Evolutionary conservation across 2,113 vertebrate species (phyloP), one percentile per base, ranked within the genome.

Genomic region (Taxidea taxus): DNA sequence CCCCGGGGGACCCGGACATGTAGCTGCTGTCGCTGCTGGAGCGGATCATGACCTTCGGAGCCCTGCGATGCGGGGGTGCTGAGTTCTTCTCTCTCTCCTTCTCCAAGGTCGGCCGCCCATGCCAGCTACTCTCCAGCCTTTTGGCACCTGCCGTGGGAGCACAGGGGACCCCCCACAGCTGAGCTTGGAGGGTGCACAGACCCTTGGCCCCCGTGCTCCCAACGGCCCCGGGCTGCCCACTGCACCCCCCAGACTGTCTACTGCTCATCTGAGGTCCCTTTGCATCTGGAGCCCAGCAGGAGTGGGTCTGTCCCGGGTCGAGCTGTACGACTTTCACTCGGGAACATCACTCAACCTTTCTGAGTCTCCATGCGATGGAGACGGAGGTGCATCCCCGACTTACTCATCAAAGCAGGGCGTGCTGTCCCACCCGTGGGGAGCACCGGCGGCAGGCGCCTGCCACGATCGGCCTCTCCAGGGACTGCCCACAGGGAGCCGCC

Each of bases 1-100:
- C 93, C 12, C 92, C 97, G 0, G 98, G 95, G 70, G 98, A 97
- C 37, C 98, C 98, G 0, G 98, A 98, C 83, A 96, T 98, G 96
- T 97, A 99, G 98, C 99, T 99, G 98, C 99, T 99, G 97, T 99
- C 99, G 0, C 99, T 99, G 98, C 99, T 99, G 96, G 99, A 99
- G 37, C 99, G 99, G 14, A 98, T 99, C 99, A 99, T 99, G 83
- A 98, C 95, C 87, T 99, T 99, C 98, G 99, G 99, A 0, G 98
- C 97, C n/a, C 98, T 97, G 58, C 94, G 98, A 74, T 62, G 98
- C 0, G 95, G 97, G 11, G 85, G 98, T 2, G 95, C 98, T 1
- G 84, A 44, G 6, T 64, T 98, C 97, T 98, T 98, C 94, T 99
- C 99, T 0, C 91, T 86, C 54, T 99, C 99, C 21, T 92, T 99